phyloP scores from a whole-genome alignment of 2,797 vertebrate species.

The Manis pentadactyla region DNA sequence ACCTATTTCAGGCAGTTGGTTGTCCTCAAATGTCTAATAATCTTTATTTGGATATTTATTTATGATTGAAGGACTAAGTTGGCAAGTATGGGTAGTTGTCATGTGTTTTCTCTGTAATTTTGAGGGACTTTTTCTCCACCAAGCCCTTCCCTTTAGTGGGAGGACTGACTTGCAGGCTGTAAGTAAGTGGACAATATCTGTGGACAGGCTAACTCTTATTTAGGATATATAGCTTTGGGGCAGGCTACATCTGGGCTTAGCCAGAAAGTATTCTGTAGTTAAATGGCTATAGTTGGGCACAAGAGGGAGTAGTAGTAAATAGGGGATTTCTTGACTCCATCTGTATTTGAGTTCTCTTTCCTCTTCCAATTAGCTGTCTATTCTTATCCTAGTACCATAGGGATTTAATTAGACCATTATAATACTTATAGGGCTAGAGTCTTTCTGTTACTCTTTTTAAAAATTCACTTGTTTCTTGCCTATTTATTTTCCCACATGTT shows the following conservation, averaged over 20 bases:
- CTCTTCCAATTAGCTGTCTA: background rate
- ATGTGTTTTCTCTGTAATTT: slow-evolving; percentile 15
- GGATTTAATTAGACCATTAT: slow-evolving; percentile 25
- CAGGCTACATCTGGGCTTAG: background rate
- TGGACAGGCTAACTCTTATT: background rate
- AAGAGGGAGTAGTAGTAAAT: background rate
- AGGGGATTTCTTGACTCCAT: background rate
- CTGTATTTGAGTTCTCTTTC: background rate
- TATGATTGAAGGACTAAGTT: background rate
- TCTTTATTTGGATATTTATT: background rate
- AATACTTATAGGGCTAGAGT: background rate
- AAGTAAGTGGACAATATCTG: background rate
- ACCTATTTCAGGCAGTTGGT: background rate
- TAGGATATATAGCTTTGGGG: background rate
- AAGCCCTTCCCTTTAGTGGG: background rate
- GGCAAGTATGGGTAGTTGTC: background rate
- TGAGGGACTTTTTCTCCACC: background rate
- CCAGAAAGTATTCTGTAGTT: background rate
- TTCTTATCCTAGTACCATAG: background rate
- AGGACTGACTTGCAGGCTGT: background rate
- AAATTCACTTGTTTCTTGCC: background rate
- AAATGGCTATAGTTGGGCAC: background rate
- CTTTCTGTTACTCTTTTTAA: background rate
- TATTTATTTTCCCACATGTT: background rate
- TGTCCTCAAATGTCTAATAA: background rate